Base-by-base conservation (phyloP, 1,140 invertebrate species). In the Drosophila sproati region DNA sequence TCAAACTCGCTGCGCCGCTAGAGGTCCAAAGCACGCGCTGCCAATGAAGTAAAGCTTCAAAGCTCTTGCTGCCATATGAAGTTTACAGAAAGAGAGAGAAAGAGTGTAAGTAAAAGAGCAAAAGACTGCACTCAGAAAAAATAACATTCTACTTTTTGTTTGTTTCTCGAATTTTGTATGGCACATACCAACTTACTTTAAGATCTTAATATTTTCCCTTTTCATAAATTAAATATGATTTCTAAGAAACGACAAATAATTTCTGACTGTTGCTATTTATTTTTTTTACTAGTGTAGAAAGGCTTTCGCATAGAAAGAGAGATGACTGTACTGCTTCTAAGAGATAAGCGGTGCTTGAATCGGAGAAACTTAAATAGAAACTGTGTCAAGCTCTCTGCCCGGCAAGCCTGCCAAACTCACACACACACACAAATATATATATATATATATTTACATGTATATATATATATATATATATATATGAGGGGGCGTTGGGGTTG, bases 1-100 rank as follows among this genome's bases (percentile, higher is more conserved):
- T 86, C 81, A 86, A 85, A 85, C 78, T 78, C 66, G 63, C 82
- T 41, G 69, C 34, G 35, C 57, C 56, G 45, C 32, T 5, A 10
- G 37, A 4, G 12, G 56, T 4, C n/a, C 2, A 47, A 59, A 57
- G 55, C 55, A 43, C 28, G 35, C 20, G 20, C 4, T 28, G 12
- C 10, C 39, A 20, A 12, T 34, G n/a, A 47, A 32, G 4, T 5
- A 2, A 47, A 61, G 59, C 59, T 60, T 47, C 39, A 47, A 60
- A 60, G 56, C 56, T 60, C 48, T 8, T 8, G 8, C 4, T 20
- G 31, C 6, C 5, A 43, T 32, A 12, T 29, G 10, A 43, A 43
- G 39, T 41, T 41, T 7, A 10, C 2, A 41, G 39, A 41, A 10
- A 10, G 39, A 41, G 39, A 41, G 8, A 59, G 31, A 8, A 8